phyloP scores from a whole-genome alignment of 2,888 invertebrate genomes.

The Sepioteuthis lessoniana region DNA sequence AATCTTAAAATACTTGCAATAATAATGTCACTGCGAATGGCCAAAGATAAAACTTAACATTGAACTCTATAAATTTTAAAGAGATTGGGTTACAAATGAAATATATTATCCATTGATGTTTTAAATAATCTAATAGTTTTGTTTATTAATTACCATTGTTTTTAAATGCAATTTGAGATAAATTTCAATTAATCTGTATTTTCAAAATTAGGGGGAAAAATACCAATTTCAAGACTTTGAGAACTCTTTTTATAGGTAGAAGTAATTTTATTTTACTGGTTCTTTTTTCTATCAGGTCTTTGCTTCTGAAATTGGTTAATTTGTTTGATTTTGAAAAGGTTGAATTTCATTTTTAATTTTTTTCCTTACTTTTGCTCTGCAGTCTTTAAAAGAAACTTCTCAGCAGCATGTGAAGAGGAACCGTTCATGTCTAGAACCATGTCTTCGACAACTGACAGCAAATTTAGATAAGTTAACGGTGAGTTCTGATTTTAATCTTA shows the following conservation, averaged over 20 bases:
- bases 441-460: conserved; percentile 83
- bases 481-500: conserved; percentile 49
- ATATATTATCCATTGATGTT: too few species aligned
- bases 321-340: background rate
- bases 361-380: conserved; percentile 52
- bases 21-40: too few species aligned
- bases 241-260: background rate
- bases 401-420: conserved; percentile 88
- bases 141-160: too few species aligned
- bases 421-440: conserved; percentile 89
- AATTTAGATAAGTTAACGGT: conserved; percentile 77
- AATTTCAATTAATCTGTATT: too few species aligned
- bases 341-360: background rate
- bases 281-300: background rate
- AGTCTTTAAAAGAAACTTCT: conserved; percentile 79
- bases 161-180: too few species aligned
- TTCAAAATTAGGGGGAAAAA: too few species aligned
- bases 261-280: background rate
- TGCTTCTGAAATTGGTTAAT: background rate
- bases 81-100: too few species aligned
- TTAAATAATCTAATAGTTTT: too few species aligned
- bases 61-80: too few species aligned
- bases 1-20: too few species aligned
- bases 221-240: background rate
- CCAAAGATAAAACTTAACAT: too few species aligned